These are phyloP conservation scores for Lemur catta DNA, from an alignment of 2,797 vertebrate genomes.

Conservation along the genomic window DNA sequence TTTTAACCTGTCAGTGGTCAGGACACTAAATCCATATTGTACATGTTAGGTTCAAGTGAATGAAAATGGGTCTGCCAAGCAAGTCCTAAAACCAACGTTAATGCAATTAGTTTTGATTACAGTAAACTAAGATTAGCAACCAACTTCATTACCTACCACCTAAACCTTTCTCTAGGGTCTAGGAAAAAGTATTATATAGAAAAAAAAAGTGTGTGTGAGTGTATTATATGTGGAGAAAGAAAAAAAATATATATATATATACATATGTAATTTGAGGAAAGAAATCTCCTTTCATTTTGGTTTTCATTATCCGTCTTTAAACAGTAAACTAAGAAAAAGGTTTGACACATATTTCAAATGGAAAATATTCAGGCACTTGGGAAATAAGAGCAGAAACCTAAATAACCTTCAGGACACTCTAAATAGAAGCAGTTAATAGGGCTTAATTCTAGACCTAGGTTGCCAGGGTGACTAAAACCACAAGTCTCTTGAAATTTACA, in stretches of 20 bases:
- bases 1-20: neutral
- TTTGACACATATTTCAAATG: conserved; percentile 23
- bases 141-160: neutral
- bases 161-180: conserved; percentile 19
- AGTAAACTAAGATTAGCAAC: neutral
- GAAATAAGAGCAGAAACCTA: neutral
- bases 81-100: neutral
- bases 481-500: neutral
- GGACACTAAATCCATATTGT: neutral
- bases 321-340: neutral
- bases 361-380: neutral
- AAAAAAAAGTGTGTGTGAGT: neutral
- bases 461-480: conserved; percentile 10
- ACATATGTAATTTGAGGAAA: neutral
- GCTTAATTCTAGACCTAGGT: neutral
- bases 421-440: neutral
- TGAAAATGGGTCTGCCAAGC: neutral
- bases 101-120: neutral
- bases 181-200: neutral
- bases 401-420: neutral
- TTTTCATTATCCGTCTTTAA: conserved; percentile 10
- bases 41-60: neutral
- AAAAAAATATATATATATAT: neutral
- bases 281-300: neutral
- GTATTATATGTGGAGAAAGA: neutral